phyloP scores from a whole-genome alignment of 35 echinoderm and acorn worm genomes.

The Diadema setosum region DNA sequence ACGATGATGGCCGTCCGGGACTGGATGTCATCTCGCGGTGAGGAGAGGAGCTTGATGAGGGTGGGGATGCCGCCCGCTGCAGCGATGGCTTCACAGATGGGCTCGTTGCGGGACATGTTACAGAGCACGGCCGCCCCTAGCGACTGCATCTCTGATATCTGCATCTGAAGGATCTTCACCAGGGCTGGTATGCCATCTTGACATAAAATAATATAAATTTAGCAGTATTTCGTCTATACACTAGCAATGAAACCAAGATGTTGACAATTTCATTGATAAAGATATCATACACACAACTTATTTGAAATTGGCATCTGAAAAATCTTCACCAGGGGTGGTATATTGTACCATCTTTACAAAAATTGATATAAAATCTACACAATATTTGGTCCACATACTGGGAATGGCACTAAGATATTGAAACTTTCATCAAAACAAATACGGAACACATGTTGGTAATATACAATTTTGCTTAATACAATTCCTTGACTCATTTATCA shows the following conservation, averaged over 20 bases:
- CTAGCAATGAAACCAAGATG: too few species aligned
- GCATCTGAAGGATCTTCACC: slow-evolving; percentile 72
- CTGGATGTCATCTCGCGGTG: slow-evolving; percentile 76
- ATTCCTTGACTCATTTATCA: too few species aligned
- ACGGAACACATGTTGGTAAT: too few species aligned
- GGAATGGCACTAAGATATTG: too few species aligned
- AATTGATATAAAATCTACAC: too few species aligned
- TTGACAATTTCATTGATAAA: too few species aligned
- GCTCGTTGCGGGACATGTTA: slow-evolving; percentile 71
- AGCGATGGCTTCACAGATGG: slow-evolving; percentile 62
- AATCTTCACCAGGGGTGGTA: slow-evolving; percentile 89
- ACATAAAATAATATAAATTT: too few species aligned
- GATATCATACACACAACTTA: too few species aligned
- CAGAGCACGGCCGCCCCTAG: slow-evolving; percentile 89
- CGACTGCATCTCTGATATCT: slow-evolving; percentile 84
- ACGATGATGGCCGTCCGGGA: slow-evolving; percentile 81
- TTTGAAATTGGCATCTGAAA: slow-evolving; percentile 54
- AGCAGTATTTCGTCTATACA: too few species aligned
- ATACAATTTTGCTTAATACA: too few species aligned
- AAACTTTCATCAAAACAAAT: too few species aligned
- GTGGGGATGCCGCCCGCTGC: slow-evolving; percentile 73
- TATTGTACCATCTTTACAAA: slow-evolving; percentile 79
- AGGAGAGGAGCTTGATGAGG: slow-evolving; percentile 65
- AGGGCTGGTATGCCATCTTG: slow-evolving; percentile 97
- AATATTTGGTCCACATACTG: too few species aligned